phyloP scores from a whole-genome alignment of 2,113 vertebrate species.

The Poeciliopsis occidentalis region DNA sequence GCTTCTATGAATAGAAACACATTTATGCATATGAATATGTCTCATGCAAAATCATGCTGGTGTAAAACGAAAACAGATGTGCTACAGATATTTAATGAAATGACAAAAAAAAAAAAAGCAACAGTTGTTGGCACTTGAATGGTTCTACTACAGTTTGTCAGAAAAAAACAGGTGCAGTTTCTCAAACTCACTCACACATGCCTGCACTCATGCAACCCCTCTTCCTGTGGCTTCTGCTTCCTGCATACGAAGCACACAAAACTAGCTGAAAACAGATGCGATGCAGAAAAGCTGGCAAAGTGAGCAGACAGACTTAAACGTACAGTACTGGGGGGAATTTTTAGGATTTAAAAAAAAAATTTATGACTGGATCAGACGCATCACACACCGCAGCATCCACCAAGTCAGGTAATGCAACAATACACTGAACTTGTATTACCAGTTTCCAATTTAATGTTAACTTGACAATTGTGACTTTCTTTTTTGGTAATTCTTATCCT shows the following conservation, averaged over 20 bases:
- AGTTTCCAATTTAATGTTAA: not conserved
- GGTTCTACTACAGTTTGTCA: not conserved
- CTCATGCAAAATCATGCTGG: not conserved
- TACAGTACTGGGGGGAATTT: not conserved
- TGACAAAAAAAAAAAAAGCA: not conserved
- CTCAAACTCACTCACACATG: not conserved
- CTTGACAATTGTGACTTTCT: not conserved
- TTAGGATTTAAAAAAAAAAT: not conserved
- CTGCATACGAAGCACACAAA: constrained; percentile 16
- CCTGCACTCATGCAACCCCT: not conserved
- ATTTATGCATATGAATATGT: constrained; percentile 10
- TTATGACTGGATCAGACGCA: constrained; percentile 16
- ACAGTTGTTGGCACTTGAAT: not conserved
- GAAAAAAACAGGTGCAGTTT: constrained; percentile 20
- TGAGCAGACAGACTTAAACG: not conserved
- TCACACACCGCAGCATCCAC: not conserved
- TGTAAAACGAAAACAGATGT: constrained; percentile 3
- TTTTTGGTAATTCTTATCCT: not conserved
- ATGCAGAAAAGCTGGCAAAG: not conserved
- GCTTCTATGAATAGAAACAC: constrained; percentile 24
- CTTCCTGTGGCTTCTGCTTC: constrained; percentile 55
- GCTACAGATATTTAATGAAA: constrained; percentile 4
- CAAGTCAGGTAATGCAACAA: constrained; percentile 39
- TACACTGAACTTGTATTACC: not conserved
- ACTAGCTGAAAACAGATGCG: constrained; percentile 21